phyloP scores from a whole-genome alignment of 2,888 invertebrate genomes.

The Buathra laborator region DNA sequence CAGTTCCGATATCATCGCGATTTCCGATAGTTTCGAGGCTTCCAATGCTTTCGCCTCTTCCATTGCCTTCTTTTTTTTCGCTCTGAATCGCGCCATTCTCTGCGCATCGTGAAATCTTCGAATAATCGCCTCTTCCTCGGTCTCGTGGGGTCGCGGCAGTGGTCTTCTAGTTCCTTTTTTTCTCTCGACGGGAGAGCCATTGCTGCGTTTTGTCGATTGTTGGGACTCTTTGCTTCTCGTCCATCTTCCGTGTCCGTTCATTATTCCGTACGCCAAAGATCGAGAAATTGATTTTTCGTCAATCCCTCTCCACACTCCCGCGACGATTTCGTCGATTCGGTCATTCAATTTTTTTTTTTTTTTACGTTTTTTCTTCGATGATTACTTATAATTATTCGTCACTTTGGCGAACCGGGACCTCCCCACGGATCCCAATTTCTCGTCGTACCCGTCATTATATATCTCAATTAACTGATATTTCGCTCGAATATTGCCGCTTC shows the following conservation, averaged over 20 bases:
- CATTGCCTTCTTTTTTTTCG: constrained; percentile 75
- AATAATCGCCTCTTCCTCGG: constrained; percentile 77
- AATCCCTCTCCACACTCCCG: neutral
- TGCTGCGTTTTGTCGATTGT: constrained; percentile 35
- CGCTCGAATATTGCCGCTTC: constrained; percentile 65
- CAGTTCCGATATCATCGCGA: constrained; percentile 70
- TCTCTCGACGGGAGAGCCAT: constrained; percentile 55
- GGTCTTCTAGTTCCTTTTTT: constrained; percentile 64
- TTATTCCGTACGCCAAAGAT: constrained; percentile 26
- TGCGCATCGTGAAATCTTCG: constrained; percentile 79
- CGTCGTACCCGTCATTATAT: constrained; percentile 37
- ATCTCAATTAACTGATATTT: neutral
- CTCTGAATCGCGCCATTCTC: constrained; percentile 79
- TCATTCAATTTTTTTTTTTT: constrained; percentile 28
- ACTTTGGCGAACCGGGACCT: constrained; percentile 17
- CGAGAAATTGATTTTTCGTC: no score
- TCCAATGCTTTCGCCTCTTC: constrained; percentile 73
- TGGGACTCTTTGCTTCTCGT: constrained; percentile 63
- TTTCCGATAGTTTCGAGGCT: constrained; percentile 69
- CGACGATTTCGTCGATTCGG: neutral
- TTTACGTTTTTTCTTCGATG: neutral
- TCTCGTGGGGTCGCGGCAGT: constrained; percentile 73
- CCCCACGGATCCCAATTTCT: constrained; percentile 52
- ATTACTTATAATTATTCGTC: constrained; percentile 9
- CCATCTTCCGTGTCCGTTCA: constrained; percentile 67